Base-by-base conservation (phyloP, 2,113 vertebrate genomes). In the Nycticorax nycticorax region DNA sequence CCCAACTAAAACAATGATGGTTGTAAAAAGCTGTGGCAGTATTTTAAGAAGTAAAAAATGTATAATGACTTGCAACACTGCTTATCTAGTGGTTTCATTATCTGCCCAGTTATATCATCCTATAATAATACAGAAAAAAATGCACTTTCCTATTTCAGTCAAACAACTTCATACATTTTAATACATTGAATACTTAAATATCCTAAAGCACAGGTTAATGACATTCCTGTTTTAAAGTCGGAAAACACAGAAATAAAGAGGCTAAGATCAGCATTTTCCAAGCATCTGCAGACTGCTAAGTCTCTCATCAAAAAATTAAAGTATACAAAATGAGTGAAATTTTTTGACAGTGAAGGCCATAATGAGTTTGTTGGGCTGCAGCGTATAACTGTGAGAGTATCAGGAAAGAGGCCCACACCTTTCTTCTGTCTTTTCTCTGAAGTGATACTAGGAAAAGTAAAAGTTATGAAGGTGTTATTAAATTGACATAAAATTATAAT, bases 191-290 rank as follows among this genome's bases (percentile, higher is more conserved):
- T 95, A 60, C 22, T 93, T 92, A 86, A 96, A 75, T 92, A 89
- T 86, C 59, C 55, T 84, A 55, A 86, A 74, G 55, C 55, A 84
- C 48, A 80, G 76, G 83, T 93, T 96, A 96, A 97, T 96, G 86
- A 50, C 55, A 84, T 67, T 56, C 41, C 32, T 86, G 39, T 89
- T 95, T 91, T 63, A 75, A 91, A 81, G 85, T 1, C 84, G 47
- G 68, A 89, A 94, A 95, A 45, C 32, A 77, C 63, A 71, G 63
- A 93, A 93, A 95, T 86, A 91, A 80, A 67, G 22, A 73, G 63
- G 35, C 81, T 78, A 63, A 28, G 48, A 33, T 91, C 11, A 11
- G 28, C 37, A 30, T 80, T 86, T 97, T 89, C 77, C 63, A 81
- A 93, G 35, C 14, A 62, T 48, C n/a, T 0, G 0, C 72, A 91